Evolutionary conservation across 2,888 invertebrate genomes (phyloP).

Genomic region (Limnephilus auricula): DNA sequence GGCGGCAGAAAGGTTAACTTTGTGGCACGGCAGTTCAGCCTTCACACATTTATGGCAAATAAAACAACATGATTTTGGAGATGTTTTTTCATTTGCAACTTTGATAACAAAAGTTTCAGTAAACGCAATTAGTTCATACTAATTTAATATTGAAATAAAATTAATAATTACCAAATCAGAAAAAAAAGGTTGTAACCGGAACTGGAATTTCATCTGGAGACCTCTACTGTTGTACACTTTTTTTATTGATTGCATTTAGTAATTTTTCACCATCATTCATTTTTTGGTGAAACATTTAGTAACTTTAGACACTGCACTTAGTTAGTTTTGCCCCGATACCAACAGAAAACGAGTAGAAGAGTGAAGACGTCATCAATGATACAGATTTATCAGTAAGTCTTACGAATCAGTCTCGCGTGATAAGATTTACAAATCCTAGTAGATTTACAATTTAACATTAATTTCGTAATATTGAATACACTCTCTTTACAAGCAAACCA

Average conservation of each 20-base stretch:
- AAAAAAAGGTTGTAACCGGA: too few relatives aligned
- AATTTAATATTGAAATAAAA: too few relatives aligned
- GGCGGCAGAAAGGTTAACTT: too few relatives aligned
- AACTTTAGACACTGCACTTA: not conserved
- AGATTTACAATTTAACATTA: not conserved
- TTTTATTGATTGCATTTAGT: not conserved
- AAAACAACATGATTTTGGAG: too few relatives aligned
- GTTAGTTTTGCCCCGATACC: not conserved
- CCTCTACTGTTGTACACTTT: too few relatives aligned
- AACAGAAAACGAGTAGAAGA: not conserved
- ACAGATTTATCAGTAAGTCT: not conserved
- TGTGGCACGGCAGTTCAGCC: too few relatives aligned
- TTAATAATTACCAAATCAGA: too few relatives aligned
- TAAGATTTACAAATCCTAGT: not conserved
- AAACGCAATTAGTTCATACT: not conserved
- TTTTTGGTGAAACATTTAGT: too few relatives aligned
- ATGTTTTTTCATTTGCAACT: too few relatives aligned
- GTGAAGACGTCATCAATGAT: conserved; percentile 2
- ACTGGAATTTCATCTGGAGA: too few relatives aligned
- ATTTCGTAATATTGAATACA: not conserved
- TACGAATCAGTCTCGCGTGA: not conserved
- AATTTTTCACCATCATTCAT: not conserved
- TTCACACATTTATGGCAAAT: too few relatives aligned
- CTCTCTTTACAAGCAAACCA: not conserved
- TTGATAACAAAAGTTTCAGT: not conserved